These are phyloP conservation scores for Boloria euphrosyne DNA, from an alignment of 2,888 invertebrate genomes.

Conservation along the genomic window DNA sequence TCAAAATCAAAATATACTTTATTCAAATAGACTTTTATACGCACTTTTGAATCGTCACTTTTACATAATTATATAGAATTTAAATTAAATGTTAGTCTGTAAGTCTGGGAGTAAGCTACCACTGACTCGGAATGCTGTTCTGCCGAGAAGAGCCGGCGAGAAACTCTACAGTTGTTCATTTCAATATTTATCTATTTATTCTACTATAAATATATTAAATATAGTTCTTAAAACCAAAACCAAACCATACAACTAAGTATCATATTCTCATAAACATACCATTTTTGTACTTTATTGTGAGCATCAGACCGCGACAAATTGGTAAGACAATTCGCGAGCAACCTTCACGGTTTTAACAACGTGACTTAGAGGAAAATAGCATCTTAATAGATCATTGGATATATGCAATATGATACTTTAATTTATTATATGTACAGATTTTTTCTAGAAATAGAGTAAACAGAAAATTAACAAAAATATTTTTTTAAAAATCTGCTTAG, in stretches of 20 bases:
- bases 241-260: background rate
- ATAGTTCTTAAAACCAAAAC: background rate
- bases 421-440: background rate
- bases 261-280: background rate
- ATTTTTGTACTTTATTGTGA: background rate
- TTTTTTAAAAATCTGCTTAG: no score
- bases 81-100: no score
- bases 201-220: no score
- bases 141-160: no score
- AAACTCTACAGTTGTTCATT: no score
- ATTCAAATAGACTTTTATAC: no score
- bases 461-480: background rate
- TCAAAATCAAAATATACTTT: no score
- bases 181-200: no score
- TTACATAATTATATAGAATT: no score
- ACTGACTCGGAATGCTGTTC: no score
- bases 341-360: slow-evolving; percentile 30
- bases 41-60: no score
- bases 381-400: slow-evolving; percentile 8
- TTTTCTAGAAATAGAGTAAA: background rate
- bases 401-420: background rate
- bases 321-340: slow-evolving; percentile 25
- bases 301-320: slow-evolving; percentile 18
- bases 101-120: no score
- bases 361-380: slow-evolving; percentile 21